Evolutionary conservation across 2,797 vertebrate species (phyloP).

Genomic region (Chelon labrosus): DNA sequence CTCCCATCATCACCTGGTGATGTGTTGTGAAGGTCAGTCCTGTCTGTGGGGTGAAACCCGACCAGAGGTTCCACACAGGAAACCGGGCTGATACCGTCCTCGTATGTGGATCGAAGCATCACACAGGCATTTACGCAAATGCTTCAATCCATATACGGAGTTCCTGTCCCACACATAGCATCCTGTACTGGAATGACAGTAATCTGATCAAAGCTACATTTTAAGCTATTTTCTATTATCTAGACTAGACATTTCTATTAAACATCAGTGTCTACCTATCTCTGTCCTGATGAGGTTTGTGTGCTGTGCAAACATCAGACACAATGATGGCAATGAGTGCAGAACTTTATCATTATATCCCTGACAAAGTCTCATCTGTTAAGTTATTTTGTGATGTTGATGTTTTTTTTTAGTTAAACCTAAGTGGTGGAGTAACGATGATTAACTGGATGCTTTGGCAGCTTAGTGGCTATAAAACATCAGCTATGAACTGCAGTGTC

Average conservation of each 20-base stretch:
- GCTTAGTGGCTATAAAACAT: background rate
- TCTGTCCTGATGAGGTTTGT: too few species aligned
- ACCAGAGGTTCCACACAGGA: conserved; percentile 52
- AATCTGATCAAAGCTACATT: too few species aligned
- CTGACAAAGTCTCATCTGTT: background rate
- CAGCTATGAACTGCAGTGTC: too few species aligned
- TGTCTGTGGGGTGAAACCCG: conserved; percentile 77
- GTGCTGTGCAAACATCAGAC: background rate
- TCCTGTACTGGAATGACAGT: too few species aligned
- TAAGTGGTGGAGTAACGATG: background rate
- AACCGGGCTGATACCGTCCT: conserved; percentile 52
- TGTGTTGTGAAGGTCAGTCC: conserved; percentile 87
- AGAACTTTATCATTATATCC: background rate
- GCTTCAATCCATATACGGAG: too few species aligned
- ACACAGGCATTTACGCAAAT: conserved; percentile 33
- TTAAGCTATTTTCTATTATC: too few species aligned
- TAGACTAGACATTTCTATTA: too few species aligned
- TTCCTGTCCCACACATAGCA: conserved; percentile 7
- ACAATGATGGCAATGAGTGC: background rate
- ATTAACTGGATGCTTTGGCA: too few species aligned
- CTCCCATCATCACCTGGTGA: conserved; percentile 88
- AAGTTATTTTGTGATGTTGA: background rate
- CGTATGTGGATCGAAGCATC: conserved; percentile 47
- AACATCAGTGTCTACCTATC: background rate
- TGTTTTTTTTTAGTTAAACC: background rate